Base-by-base conservation (phyloP, 2,888 invertebrate genomes). In the Lordiphosa andalusiaca region DNA sequence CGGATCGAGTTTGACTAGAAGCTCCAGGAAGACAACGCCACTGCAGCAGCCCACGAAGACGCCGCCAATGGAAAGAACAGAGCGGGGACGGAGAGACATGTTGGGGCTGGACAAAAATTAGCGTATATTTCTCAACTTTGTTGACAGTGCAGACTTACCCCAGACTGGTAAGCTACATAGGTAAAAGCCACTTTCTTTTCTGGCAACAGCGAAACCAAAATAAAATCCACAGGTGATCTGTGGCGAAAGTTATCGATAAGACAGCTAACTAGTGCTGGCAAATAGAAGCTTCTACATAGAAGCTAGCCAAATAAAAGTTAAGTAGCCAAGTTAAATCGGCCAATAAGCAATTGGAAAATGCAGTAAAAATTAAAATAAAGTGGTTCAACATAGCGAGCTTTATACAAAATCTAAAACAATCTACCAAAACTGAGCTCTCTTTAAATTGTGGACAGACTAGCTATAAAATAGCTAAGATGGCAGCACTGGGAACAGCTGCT, bases 1-100 rank as follows among this genome's bases (percentile, higher is more conserved):
- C 2, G 98, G 97, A 87, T 97, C 96, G 85, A 94, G 93, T 88
- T 95, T 96, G 1, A 95, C 95, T 7, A 97, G 91, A 52, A 96
- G 90, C 88, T 98, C 98, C 73, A 98, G 90, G 86, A 98, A 97
- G 0, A 97, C 92, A 47, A 97, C 96, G 90, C 97, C 97, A 74
- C 81, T 75, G 89, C 96, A 96, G 88, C 98, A 98, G 57, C 97
- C 98, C 49, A 96, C 88, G 85, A 96, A 95, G 53, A 95, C 95
- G 87, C 93, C 92, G 5, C 91, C 88, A 69, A 95, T 92, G 60
- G 94, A 95, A 78, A 93, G 85, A 13, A 91, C 88, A 46, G 94
- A 93, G 87, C 93, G 93, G 5, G 69, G n/a, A 56, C 49, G 39
- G 39, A 50, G n/a, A 25, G 39, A 19, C 50, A 50, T 50, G 4